Percentiles rank a stretch among this genome's conserved stretches.
Evolutionary conservation across 2,888 invertebrate genomes (phyloP).

Genomic region (Phortica magna): DNA sequence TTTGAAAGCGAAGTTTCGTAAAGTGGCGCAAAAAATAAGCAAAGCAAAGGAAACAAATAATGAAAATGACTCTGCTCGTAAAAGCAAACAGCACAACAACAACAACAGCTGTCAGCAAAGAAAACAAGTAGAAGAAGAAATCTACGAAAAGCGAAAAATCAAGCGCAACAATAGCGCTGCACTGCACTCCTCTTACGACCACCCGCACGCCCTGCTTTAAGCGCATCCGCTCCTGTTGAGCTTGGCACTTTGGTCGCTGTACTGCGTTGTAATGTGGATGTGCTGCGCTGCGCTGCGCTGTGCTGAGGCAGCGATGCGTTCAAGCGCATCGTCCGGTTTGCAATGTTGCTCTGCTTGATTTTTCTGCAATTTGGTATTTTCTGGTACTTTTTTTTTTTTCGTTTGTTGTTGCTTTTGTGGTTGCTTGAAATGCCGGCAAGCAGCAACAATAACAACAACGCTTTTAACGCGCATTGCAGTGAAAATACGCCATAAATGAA

Average conservation of each 20-base stretch:
- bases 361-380: constrained; percentile 21
- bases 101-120: neutral
- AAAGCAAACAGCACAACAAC: neutral
- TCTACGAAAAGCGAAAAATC: neutral
- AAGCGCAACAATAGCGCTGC: neutral
- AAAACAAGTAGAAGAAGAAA: constrained; percentile 8
- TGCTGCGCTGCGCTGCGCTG: constrained; percentile 56
- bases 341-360: constrained; percentile 29
- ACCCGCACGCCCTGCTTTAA: neutral
- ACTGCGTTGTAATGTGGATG: constrained; percentile 56
- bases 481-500: constrained; percentile 23
- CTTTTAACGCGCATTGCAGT: constrained; percentile 10
- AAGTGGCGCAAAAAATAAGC: neutral
- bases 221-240: neutral
- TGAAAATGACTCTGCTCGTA: constrained; percentile 9
- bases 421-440: neutral
- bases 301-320: constrained; percentile 72
- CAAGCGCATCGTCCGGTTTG: constrained; percentile 74
- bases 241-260: constrained; percentile 1
- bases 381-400: constrained; percentile 16
- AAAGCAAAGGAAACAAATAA: constrained; percentile 11
- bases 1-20: neutral
- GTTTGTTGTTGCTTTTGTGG: neutral
- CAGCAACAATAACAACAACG: neutral
- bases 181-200: constrained; percentile 11